Base-by-base conservation (phyloP, 2,888 invertebrate genomes). In the Adelognathus sp. region DNA sequence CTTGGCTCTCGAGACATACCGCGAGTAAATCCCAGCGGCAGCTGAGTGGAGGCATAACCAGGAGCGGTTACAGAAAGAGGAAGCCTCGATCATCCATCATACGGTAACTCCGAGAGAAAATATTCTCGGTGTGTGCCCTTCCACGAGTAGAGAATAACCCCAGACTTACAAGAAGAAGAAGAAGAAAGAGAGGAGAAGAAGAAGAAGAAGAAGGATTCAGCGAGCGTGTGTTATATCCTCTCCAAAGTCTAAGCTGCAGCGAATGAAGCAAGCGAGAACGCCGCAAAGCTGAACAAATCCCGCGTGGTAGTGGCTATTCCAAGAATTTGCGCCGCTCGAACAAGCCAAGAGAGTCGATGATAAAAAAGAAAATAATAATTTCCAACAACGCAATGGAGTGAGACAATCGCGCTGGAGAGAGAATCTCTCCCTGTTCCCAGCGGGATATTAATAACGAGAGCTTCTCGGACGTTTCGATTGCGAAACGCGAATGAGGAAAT, bases 31-130 rank as follows among this genome's bases (percentile, higher is more conserved):
- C 16, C 27, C n/a, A 52, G 29, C 58, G 18, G 21, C 14, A 36
- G 36, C 39, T 6, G 39, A 54, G 52, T n/a, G n/a, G n/a, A n/a
- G n/a, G 52, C 52, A 66, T 21, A 54, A 54, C 66, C 36, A 66
- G 66, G 14, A 54, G 52, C 66, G 52, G 52, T n/a, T 24, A 50
- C 36, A 66, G 33, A 54, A 66, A 76, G 63, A 66, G 75, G 79
- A 71, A 79, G 54, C 71, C 66, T 69, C 61, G 70, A 71, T 76
- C 79, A 76, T 79, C 75, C 71, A 79, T 79, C 79, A 72, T 72
- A 39, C 52, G 54, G 52, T 67, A 54, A 67, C 33, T 67, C 66
- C 24, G 31, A 31, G 67, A 67, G 61, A 67, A 75, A 79, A 79
- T 79, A 79, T 75, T 58, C 60, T 52, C 56, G 61, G 54, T 66